Base-by-base conservation (phyloP, 2,888 invertebrate species). In the Opisthograptis luteolata region DNA sequence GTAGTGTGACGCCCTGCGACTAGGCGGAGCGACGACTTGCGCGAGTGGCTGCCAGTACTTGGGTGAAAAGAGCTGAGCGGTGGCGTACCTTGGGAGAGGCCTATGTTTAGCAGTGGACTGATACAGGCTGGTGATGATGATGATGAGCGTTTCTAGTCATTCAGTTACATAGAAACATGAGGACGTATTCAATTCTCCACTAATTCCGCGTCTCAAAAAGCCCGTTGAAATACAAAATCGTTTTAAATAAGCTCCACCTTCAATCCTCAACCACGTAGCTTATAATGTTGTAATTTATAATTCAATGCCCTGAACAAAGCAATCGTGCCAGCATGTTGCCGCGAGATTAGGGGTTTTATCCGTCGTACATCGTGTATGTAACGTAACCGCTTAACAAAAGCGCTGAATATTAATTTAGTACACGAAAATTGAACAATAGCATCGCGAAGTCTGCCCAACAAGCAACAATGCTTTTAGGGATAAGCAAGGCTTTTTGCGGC, bases 291-390 rank as follows among this genome's bases (percentile, higher is more conserved):
- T 9, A 47, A 40, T 40, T 14, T 48, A 36, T 34, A 25, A 48
- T 41, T 48, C 35, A 35, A 48, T 28, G 34, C 9, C 30, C 13
- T 48, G 41, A 48, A 41, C 48, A 48, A 48, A 41, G 35, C 47
- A 40, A 47, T 47, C 40, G 30, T 0, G 31, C 24, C 45, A 25
- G 31, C 45, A 39, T 31, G 48, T 30, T 30, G 12, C 24, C 13
- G 30, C 27, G n/a, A 20, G 47, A 35, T 41, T 28, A 10, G 41
- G 22, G 41, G 48, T n/a, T 42, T 48, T 48, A 41, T 48, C 48
- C 35, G 12, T 1, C 12, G 24, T 12, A 14, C n/a, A 32, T 10
- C 17, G 15, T 10, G 36, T 37, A 24, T 45, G 37, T 37, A 25
- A 32, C 19, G 32, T 19, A 46, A 40, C 32, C 39, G 32, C 32